phyloP scores from a whole-genome alignment of 1,140 invertebrate species.

The Drosophila littoralis region DNA sequence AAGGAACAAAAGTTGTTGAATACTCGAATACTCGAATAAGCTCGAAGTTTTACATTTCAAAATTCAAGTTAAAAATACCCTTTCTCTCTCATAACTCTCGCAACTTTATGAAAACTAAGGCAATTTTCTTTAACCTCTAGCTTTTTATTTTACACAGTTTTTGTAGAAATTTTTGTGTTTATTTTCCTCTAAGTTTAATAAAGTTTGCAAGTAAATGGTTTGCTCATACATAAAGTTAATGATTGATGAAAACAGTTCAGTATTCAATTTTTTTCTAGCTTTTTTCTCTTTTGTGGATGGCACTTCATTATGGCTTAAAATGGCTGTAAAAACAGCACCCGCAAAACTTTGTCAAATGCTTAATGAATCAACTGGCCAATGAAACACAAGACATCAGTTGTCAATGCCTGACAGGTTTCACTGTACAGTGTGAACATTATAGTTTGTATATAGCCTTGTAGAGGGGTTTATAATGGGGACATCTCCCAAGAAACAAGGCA shows the following conservation, averaged over 20 bases:
- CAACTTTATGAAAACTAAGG: no score
- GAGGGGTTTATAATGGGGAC: no score
- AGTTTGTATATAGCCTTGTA: neutral
- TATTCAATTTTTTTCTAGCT: neutral
- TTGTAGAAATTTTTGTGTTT: no score
- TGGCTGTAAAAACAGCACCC: neutral
- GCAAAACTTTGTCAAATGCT: conserved; percentile 9
- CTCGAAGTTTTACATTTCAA: no score
- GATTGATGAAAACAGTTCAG: neutral
- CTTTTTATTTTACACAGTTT: no score
- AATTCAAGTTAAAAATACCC: no score
- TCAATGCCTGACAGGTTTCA: conserved; percentile 21
- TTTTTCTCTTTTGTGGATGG: neutral
- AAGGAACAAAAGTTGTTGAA: no score
- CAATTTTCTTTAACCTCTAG: no score
- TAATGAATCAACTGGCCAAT: conserved; percentile 33
- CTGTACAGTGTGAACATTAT: conserved; percentile 16
- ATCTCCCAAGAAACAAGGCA: no score
- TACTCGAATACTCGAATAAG: no score
- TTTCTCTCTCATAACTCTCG: no score
- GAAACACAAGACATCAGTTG: conserved; percentile 28
- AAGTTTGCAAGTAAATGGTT: neutral
- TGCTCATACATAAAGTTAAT: neutral
- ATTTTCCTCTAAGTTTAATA: neutral
- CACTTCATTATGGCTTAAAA: conserved; percentile 3